Evolutionary conservation across 2,797 vertebrate genomes (phyloP).

Genomic region (Pygocentrus nattereri): DNA sequence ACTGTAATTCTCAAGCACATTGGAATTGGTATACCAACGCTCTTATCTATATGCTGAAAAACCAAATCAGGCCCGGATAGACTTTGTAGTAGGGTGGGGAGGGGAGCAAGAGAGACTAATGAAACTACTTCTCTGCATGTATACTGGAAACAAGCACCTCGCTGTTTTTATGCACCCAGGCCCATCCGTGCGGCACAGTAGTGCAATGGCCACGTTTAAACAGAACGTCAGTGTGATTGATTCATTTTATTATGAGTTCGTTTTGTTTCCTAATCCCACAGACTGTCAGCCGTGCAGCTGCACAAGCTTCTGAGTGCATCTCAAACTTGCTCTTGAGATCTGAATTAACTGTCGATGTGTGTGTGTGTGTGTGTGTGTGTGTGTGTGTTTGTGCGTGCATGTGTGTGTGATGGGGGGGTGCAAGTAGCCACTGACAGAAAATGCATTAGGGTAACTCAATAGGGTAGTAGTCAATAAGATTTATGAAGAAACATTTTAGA

Average conservation of each 20-base stretch:
- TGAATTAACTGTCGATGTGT: constrained; percentile 39
- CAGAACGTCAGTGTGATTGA: constrained; percentile 60
- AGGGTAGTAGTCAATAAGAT: neutral
- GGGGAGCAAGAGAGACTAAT: constrained; percentile 31
- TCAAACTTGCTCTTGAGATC: constrained; percentile 5
- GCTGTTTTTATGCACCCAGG: constrained; percentile 31
- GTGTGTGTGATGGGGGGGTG: neutral
- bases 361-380: neutral
- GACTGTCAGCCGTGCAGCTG: constrained; percentile 40
- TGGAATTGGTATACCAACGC: neutral
- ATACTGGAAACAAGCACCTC: constrained; percentile 24
- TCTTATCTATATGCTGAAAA: neutral
- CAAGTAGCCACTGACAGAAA: neutral
- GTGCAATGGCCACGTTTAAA: constrained; percentile 57
- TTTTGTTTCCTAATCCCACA: constrained; percentile 52
- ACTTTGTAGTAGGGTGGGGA: constrained; percentile 22
- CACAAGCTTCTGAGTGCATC: neutral
- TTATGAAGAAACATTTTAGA: neutral
- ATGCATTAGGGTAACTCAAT: neutral
- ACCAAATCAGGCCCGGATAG: neutral
- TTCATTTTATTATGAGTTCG: constrained; percentile 61
- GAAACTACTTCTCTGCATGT: constrained; percentile 12
- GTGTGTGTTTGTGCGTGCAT: neutral
- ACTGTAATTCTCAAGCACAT: neutral
- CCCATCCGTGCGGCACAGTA: neutral